phyloP scores from a whole-genome alignment of 2,888 invertebrate species.

The Spodoptera picta region DNA sequence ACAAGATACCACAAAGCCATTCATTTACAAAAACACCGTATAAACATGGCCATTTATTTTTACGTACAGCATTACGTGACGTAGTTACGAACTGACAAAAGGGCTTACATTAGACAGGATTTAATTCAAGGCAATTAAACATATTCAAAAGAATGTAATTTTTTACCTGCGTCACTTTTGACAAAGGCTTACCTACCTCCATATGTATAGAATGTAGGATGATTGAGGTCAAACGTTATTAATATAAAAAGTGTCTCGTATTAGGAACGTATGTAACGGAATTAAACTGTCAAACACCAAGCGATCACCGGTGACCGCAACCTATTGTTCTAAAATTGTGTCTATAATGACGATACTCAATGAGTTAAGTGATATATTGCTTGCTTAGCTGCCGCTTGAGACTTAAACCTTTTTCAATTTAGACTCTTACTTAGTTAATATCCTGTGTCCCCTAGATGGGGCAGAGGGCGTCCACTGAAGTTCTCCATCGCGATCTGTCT shows the following conservation, averaged over 20 bases:
- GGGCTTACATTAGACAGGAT: conserved; percentile 46
- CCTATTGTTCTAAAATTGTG: no score
- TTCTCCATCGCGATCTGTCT: no score
- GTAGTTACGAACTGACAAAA: conserved; percentile 38
- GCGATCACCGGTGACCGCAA: no score
- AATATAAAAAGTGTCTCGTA: neutral
- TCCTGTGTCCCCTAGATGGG: no score
- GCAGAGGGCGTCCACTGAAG: no score
- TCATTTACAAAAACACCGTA: conserved; percentile 16
- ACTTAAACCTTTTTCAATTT: no score
- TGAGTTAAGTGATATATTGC: no score
- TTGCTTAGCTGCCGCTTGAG: no score
- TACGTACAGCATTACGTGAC: conserved; percentile 27
- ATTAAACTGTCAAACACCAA: no score
- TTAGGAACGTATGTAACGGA: neutral
- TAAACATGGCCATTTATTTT: conserved; percentile 26
- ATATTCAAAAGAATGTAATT: conserved; percentile 47
- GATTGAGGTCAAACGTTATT: conserved; percentile 9
- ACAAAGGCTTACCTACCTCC: conserved; percentile 36
- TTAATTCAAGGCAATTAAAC: conserved; percentile 38
- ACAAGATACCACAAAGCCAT: no score
- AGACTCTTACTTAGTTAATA: no score
- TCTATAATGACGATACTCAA: no score
- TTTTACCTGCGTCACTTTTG: conserved; percentile 51
- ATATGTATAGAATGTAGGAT: conserved; percentile 3